These are phyloP conservation scores for Pseudomyrmex flavicornis DNA, from an alignment of 1,140 invertebrate genomes.

Conservation along the genomic window DNA sequence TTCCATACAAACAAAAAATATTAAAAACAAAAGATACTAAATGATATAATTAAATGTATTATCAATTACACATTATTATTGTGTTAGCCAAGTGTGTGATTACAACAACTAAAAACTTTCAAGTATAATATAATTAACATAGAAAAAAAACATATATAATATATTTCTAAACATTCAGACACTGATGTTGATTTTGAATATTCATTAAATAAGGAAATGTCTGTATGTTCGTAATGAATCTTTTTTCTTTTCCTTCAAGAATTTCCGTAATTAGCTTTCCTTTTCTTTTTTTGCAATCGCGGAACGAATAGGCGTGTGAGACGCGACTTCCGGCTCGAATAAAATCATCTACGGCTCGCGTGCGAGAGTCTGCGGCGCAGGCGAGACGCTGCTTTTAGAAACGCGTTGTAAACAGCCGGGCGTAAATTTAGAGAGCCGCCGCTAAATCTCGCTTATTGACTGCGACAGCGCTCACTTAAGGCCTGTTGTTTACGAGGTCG, in stretches of 20 bases:
- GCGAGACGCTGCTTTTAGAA: constrained; percentile 62
- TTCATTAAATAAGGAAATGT: neutral
- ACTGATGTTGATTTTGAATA: neutral
- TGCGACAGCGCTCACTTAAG: constrained; percentile 34
- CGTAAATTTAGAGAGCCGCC: constrained; percentile 63
- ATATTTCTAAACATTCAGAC: too few species aligned
- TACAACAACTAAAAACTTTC: too few species aligned
- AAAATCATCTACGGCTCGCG: constrained; percentile 64
- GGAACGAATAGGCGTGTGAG: constrained; percentile 42
- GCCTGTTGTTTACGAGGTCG: constrained; percentile 55
- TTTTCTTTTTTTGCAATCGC: constrained; percentile 29
- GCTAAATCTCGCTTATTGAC: constrained; percentile 59
- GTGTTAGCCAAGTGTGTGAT: too few species aligned
- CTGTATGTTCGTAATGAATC: neutral
- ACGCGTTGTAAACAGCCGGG: constrained; percentile 61
- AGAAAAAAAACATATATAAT: too few species aligned
- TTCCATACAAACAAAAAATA: too few species aligned
- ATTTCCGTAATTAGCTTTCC: neutral
- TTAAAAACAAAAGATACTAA: too few species aligned
- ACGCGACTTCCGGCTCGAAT: constrained; percentile 59
- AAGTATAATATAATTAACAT: too few species aligned
- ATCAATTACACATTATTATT: too few species aligned
- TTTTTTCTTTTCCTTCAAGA: constrained; percentile 3
- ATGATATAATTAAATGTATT: too few species aligned
- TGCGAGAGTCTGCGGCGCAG: constrained; percentile 11